Evolutionary conservation across 2,797 vertebrate genomes (phyloP).

Genomic region (Enteromius trimaculatus): DNA sequence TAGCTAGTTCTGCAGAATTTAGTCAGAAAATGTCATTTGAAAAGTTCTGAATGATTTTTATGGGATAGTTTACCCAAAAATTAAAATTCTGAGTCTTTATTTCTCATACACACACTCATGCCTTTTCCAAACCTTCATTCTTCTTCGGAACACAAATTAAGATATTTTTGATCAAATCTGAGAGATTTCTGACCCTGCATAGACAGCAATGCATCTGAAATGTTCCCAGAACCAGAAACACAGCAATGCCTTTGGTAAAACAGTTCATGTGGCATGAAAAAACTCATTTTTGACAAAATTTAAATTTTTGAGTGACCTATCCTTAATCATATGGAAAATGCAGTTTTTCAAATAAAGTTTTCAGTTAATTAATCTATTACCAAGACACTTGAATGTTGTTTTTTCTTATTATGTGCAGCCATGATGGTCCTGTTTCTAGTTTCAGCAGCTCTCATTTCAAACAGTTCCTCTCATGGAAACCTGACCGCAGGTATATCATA

Average conservation of each 20-base stretch:
- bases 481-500: conserved; percentile 73
- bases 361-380: background rate
- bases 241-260: background rate
- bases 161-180: background rate
- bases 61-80: background rate
- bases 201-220: background rate
- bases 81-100: background rate
- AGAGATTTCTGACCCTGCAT: background rate
- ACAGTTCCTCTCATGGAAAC: conserved; percentile 76
- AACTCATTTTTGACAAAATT: background rate
- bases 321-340: background rate
- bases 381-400: background rate
- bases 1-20: background rate
- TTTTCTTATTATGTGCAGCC: conserved; percentile 64
- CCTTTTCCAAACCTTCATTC: background rate
- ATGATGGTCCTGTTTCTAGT: conserved; percentile 82
- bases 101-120: background rate
- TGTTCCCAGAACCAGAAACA: background rate
- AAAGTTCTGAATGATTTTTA: background rate
- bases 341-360: background rate
- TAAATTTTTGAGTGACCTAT: too few relatives aligned
- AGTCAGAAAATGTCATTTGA: background rate
- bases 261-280: background rate
- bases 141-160: background rate
- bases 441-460: conserved; percentile 72